Evolutionary conservation across 2,113 vertebrate genomes (phyloP).

Genomic region (Neotragus pygmaeus): DNA sequence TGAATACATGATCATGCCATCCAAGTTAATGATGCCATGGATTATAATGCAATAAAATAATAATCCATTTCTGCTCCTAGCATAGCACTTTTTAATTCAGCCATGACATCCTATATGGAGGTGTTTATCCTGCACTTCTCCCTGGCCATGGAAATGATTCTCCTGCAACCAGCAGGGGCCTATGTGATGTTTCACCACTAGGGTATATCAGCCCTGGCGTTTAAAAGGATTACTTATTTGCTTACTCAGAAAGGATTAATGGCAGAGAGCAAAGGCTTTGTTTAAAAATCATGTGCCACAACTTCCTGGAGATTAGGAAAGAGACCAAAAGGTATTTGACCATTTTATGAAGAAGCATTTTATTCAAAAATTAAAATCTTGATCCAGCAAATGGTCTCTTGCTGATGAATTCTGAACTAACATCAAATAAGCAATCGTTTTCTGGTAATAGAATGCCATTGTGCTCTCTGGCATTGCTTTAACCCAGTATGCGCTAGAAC

Average conservation of each 20-base stretch:
- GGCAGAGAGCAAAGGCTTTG: conserved; percentile 71
- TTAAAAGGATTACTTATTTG: conserved; percentile 79
- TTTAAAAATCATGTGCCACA: conserved; percentile 73
- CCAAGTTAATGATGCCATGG: conserved; percentile 61
- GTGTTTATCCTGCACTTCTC: conserved; percentile 72
- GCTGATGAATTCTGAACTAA: conserved; percentile 63
- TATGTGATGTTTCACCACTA: conserved; percentile 73
- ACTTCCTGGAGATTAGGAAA: conserved; percentile 59
- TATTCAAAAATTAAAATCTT: conserved; percentile 65
- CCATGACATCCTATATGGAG: conserved; percentile 63
- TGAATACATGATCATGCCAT: conserved; percentile 47
- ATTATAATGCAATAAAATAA: conserved; percentile 76
- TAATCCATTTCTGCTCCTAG: conserved; percentile 71
- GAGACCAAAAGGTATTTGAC: conserved; percentile 61
- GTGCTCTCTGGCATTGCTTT: not conserved
- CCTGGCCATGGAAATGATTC: conserved; percentile 66
- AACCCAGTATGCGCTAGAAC: not conserved
- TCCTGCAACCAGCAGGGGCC: conserved; percentile 71
- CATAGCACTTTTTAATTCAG: conserved; percentile 76
- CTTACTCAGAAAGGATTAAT: conserved; percentile 78
- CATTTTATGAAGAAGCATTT: conserved; percentile 67
- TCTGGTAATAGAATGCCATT: not conserved
- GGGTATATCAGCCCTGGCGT: conserved; percentile 68
- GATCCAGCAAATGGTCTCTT: conserved; percentile 69
- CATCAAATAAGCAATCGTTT: conserved; percentile 64